phyloP scores from a whole-genome alignment of 1,140 invertebrate species.

The Leptopilina clavipes region DNA sequence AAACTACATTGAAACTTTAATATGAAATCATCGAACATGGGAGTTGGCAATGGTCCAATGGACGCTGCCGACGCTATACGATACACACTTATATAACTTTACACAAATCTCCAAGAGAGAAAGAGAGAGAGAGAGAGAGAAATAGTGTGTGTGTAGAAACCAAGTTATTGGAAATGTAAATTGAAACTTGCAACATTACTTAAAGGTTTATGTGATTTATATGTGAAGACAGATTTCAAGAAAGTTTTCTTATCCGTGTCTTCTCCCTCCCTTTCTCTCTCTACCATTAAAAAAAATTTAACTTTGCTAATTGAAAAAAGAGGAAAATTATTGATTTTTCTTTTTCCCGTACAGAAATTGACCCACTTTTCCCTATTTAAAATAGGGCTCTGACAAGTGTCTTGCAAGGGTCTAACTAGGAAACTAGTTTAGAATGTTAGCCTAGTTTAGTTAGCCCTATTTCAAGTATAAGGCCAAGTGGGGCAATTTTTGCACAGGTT shows the following conservation, averaged over 20 bases:
- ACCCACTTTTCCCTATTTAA: no score
- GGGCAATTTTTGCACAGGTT: no score
- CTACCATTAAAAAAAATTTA: background rate
- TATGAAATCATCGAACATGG: constrained; percentile 65
- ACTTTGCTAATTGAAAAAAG: no score
- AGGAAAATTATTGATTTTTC: background rate
- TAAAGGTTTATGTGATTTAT: constrained; percentile 19
- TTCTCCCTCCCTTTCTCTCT: background rate
- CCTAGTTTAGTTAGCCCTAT: no score
- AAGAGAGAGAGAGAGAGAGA: no score
- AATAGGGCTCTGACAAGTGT: no score
- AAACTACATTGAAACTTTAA: constrained; percentile 63
- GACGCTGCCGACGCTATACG: constrained; percentile 43
- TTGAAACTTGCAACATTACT: constrained; percentile 42
- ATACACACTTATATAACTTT: constrained; percentile 45
- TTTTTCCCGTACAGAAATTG: no score
- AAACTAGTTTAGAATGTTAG: no score
- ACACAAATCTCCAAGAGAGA: constrained; percentile 19
- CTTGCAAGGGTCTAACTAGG: no score
- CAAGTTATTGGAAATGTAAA: constrained; percentile 53
- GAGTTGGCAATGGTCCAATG: constrained; percentile 60
- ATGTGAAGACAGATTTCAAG: background rate
- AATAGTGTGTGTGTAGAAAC: constrained; percentile 37
- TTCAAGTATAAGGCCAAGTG: no score
- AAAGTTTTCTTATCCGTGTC: background rate